Evolutionary conservation across 2,113 vertebrate genomes (phyloP), one percentile per base, ranked within the genome.

Genomic region (Argyrosomus japonicus): DNA sequence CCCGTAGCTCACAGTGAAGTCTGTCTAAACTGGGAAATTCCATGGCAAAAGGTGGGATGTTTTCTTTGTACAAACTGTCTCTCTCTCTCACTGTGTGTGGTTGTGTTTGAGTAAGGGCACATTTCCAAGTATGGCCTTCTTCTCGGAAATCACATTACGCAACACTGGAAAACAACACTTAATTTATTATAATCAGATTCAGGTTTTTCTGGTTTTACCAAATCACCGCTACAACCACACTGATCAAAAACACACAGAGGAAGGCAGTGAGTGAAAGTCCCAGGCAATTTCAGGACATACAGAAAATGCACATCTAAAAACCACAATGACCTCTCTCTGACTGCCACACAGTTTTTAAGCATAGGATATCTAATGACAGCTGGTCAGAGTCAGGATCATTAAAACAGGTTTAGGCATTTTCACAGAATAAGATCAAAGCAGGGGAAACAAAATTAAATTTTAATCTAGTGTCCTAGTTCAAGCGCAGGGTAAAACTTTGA

Each of bases 1-100:
- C 76, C 75, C 81, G 71, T 80, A 61, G 63, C 70, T 64, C 29
- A 61, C 43, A 53, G 3, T 79, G 62, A 79, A 63, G 70, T 74
- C 29, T 73, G 36, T 45, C 68, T 47, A 65, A 79, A 87, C 78
- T 84, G 77, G 88, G 89, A 93, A 90, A 91, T 32, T 90, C 87
- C 65, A 0, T 6, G 15, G 72, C 23, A 70, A 68, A 79, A 78
- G 36, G 17, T 61, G 54, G 45, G 29, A 73, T 70, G 40, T 69
- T 68, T 70, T 77, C 2, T 56, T n/a, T 68, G 40, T 48, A 1
- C 61, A 70, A 32, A 53, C 45, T 47, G 3, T 79, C 27, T 48
- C 23, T 60, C 6, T 6, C 32, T 36, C 32, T 36, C 32, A 7
- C 32, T 78, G 12, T 57, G 47, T 77, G 56, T 25, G 50, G 27